phyloP scores from a whole-genome alignment of 2,113 vertebrate species.

The Phylloscopus trochilus region DNA sequence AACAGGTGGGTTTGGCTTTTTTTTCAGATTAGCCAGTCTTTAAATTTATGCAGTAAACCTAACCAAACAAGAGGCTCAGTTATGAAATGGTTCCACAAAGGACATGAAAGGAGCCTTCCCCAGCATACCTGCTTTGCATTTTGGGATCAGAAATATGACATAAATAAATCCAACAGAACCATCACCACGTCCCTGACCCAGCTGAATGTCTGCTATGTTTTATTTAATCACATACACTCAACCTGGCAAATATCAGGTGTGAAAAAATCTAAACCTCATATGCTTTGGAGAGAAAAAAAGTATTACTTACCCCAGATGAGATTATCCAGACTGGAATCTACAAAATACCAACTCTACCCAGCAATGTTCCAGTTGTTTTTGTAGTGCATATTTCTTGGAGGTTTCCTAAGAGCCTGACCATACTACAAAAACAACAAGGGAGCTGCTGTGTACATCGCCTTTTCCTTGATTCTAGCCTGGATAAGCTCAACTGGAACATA shows the following conservation, averaged over 20 bases:
- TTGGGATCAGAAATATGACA: not conserved
- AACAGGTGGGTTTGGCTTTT: not conserved
- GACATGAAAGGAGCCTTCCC: not conserved
- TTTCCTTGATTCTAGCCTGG: slow-evolving; percentile 25
- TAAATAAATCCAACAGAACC: not conserved
- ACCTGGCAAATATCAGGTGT: slow-evolving; percentile 39
- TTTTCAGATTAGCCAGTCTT: not conserved
- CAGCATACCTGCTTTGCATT: not conserved
- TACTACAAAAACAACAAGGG: slow-evolving; percentile 51
- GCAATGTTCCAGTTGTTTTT: slow-evolving; percentile 6
- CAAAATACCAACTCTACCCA: slow-evolving; percentile 45
- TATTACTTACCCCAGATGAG: slow-evolving; percentile 31
- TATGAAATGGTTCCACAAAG: not conserved
- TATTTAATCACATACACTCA: not conserved
- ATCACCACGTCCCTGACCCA: not conserved
- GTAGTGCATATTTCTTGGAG: slow-evolving; percentile 48
- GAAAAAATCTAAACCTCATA: slow-evolving; percentile 36
- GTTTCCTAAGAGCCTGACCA: slow-evolving; percentile 58
- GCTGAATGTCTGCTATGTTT: not conserved
- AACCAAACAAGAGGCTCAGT: not conserved
- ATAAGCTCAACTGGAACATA: slow-evolving; percentile 49
- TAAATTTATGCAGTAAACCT: not conserved
- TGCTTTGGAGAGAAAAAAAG: not conserved
- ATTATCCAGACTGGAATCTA: slow-evolving; percentile 51
- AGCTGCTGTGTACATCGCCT: slow-evolving; percentile 40